Base-by-base conservation (phyloP, 2,888 invertebrate genomes). In the Gastracanthus pulcherrimus region DNA sequence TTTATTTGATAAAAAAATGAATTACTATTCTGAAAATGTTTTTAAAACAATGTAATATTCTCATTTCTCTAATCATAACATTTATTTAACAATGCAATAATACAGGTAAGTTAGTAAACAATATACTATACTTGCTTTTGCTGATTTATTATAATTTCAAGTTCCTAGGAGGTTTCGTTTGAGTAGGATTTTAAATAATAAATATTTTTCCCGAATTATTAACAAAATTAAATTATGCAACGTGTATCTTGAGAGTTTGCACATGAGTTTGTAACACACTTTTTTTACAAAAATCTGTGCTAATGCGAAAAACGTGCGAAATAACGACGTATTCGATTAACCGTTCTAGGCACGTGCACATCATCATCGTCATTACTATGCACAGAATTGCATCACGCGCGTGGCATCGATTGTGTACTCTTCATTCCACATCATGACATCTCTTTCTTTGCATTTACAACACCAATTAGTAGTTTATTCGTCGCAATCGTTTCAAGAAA, bases 251-350 rank as follows among this genome's bases (percentile, higher is more conserved):
- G 26, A n/a, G n/a, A n/a, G n/a, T 34, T 31, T 34, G 7, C 9
- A 26, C 11, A 36, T 36, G 23, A 41, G 26, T 16, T 34, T 6
- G 16, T 3, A 9, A 36, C 34, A 23, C 13, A 1, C 31, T 36
- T 19, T 51, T 11, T 60, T 29, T 62, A 16, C n/a, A 13, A 41
- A 38, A 55, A 71, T 60, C 45, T n/a, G 74, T 34, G 74, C 13
- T 71, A 71, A 71, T 71, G 71, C 71, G 71, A 71, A 34, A 71
- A 71, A 71, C 55, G 55, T 58, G 58, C 71, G 38, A 58, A 58
- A 58, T 58, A 38, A 71, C 7, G 55, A 71, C n/a, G 55, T 36
- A 23, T 71, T 38, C 38, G 58, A 60, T 72, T 72, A 58, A 58
- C 36, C 11, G 41, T 23, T 11, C 38, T 23, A 9, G 26, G 26